Conservation (phyloP, 2,888 invertebrate genomes). For the Zhengitettix transpicula region DNA sequence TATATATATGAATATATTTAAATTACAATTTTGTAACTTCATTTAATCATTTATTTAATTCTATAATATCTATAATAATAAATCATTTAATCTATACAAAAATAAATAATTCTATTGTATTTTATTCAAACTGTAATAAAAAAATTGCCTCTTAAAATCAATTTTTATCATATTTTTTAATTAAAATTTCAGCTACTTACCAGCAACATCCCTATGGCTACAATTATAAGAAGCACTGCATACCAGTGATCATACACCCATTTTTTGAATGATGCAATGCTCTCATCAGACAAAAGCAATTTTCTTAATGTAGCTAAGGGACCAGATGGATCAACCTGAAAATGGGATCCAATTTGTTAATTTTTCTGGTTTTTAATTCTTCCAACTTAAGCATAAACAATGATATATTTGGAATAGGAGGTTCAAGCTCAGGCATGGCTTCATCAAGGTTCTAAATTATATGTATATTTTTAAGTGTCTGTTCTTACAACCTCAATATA, state of each 20-base stretch:
- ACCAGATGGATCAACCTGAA: constrained; percentile 73
- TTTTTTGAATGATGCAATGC: constrained; percentile 70
- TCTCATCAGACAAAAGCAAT: constrained; percentile 73
- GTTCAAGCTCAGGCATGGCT: no score
- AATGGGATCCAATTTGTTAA: not conserved
- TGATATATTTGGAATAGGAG: no score
- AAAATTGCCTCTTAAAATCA: constrained; percentile 2
- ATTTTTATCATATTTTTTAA: not conserved
- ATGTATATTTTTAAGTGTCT: no score
- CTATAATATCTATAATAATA: not conserved
- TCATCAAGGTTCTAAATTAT: no score
- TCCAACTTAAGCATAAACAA: no score
- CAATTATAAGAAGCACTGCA: constrained; percentile 58
- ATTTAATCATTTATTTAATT: no score
- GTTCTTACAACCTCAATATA: no score
- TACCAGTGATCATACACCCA: constrained; percentile 89
- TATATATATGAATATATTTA: no score
- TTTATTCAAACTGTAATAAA: constrained; percentile 7
- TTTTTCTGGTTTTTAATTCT: no score
- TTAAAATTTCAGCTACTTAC: constrained; percentile 37
- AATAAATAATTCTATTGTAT: not conserved
- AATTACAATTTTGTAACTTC: no score
- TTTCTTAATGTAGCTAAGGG: constrained; percentile 78
- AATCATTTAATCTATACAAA: not conserved
- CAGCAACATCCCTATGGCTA: constrained; percentile 55